phyloP scores from a whole-genome alignment of 2,888 invertebrate genomes.

The Bugulina stolonifera region DNA sequence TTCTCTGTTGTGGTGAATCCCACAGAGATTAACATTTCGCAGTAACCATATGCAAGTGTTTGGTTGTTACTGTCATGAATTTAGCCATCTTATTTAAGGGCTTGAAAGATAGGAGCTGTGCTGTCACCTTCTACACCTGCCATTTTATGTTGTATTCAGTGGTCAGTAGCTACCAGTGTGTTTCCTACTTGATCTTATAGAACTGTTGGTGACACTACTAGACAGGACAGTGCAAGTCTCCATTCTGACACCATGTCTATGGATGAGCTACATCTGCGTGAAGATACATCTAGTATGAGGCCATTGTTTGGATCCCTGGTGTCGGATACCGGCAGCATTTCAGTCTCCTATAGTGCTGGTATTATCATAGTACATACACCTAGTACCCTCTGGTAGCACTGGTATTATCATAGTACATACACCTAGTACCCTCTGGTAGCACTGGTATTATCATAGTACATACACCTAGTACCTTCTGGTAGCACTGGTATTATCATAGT shows the following conservation, averaged over 20 bases:
- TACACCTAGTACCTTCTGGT: neutral
- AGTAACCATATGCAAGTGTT: too few species aligned
- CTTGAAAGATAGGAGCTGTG: too few species aligned
- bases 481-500: neutral
- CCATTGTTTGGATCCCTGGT: constrained; percentile 2
- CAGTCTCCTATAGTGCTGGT: neutral
- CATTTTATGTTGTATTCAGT: too few species aligned
- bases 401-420: neutral
- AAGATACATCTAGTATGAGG: neutral
- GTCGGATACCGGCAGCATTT: neutral
- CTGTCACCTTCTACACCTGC: too few species aligned
- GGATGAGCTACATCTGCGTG: neutral
- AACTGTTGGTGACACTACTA: neutral
- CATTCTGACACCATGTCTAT: constrained; percentile 17
- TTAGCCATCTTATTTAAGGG: too few species aligned
- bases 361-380: neutral
- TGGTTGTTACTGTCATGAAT: too few species aligned
- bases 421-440: neutral
- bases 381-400: neutral
- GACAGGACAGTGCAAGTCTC: neutral
- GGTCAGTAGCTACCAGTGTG: too few species aligned
- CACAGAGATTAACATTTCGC: too few species aligned
- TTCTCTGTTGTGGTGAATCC: too few species aligned
- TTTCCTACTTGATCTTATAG: too few species aligned
- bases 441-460: neutral